A percentile compares a stretch with the other conserved stretches of the same genome.
Evolutionary conservation across 1,140 invertebrate genomes (phyloP).

Genomic region (Mizuhopecten yessoensis): DNA sequence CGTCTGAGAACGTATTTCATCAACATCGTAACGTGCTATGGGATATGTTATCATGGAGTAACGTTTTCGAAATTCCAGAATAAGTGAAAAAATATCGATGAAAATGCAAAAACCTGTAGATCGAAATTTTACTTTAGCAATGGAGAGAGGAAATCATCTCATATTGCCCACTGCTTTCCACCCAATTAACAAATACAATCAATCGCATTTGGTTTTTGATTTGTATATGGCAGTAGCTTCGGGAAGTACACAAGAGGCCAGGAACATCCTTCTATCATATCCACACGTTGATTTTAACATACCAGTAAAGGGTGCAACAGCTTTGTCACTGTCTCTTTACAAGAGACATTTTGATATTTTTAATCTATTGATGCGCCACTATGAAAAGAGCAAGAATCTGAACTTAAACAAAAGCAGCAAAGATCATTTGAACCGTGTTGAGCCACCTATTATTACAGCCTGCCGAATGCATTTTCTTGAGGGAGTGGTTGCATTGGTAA

Average conservation of each 20-base stretch:
- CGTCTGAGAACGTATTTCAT: too few relatives aligned
- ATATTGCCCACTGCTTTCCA: conserved; percentile 74
- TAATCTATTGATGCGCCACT: conserved; percentile 76
- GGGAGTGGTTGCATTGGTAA: conserved; percentile 75
- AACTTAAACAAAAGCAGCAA: conserved; percentile 79
- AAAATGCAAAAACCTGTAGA: not conserved
- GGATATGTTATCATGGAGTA: not conserved
- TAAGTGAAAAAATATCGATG: not conserved
- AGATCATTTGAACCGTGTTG: conserved; percentile 76
- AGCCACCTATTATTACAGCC: conserved; percentile 81
- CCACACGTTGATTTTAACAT: conserved; percentile 80
- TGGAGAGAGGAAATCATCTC: conserved; percentile 30
- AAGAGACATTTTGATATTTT: conserved; percentile 79
- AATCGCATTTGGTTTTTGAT: conserved; percentile 78
- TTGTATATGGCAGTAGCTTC: conserved; percentile 74
- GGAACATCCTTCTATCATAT: conserved; percentile 76
- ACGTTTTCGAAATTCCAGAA: not conserved
- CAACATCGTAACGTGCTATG: not conserved
- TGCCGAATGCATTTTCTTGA: conserved; percentile 79
- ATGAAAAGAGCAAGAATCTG: conserved; percentile 74
- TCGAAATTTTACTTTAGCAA: not conserved
- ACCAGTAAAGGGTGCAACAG: conserved; percentile 78
- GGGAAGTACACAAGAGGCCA: conserved; percentile 67
- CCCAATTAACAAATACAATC: conserved; percentile 76
- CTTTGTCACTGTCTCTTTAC: conserved; percentile 77